Evolutionary conservation across 2,797 vertebrate species (phyloP).

Genomic region (Poecilia velifera): DNA sequence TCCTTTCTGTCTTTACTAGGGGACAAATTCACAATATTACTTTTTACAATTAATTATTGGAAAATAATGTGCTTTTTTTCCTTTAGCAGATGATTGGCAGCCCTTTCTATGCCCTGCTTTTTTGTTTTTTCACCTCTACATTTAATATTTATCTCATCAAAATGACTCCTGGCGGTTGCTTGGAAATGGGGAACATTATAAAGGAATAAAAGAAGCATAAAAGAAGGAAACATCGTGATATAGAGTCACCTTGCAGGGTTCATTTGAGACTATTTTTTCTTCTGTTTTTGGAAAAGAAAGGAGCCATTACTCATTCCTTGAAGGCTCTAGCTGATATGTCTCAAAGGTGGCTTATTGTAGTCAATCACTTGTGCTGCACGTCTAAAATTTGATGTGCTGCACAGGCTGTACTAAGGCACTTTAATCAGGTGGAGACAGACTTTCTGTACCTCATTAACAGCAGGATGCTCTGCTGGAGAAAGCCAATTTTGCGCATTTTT

Average conservation of each 20-base stretch:
- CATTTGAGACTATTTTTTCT: conserved; percentile 15
- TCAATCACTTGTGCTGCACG: conserved; percentile 46
- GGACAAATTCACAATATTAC: conserved; percentile 59
- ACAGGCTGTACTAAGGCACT: conserved; percentile 21
- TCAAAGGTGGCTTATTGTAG: conserved; percentile 44
- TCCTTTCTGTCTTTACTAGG: conserved; percentile 14
- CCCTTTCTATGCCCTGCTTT: conserved; percentile 19
- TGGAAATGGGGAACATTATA: conserved; percentile 28
- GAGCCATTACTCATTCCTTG: conserved; percentile 44
- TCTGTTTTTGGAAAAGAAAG: conserved; percentile 25
- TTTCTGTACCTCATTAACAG: conserved; percentile 21
- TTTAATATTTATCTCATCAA: conserved; percentile 60
- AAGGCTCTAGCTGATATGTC: conserved; percentile 39
- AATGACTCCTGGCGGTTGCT: conserved; percentile 26
- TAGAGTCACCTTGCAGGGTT: conserved; percentile 37
- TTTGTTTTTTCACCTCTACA: neutral
- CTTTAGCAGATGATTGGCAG: conserved; percentile 51
- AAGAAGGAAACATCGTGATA: conserved; percentile 42
- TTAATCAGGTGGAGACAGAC: conserved; percentile 34
- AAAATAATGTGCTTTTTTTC: conserved; percentile 44
- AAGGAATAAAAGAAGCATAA: conserved; percentile 10
- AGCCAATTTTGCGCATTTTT: conserved; percentile 23
- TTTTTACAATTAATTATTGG: conserved; percentile 63
- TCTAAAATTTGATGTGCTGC: conserved; percentile 28
- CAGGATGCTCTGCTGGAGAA: conserved; percentile 6